Evolutionary conservation across 2,113 vertebrate species (phyloP), one percentile per base, ranked within the genome.

Genomic region (Menidia beryllina): DNA sequence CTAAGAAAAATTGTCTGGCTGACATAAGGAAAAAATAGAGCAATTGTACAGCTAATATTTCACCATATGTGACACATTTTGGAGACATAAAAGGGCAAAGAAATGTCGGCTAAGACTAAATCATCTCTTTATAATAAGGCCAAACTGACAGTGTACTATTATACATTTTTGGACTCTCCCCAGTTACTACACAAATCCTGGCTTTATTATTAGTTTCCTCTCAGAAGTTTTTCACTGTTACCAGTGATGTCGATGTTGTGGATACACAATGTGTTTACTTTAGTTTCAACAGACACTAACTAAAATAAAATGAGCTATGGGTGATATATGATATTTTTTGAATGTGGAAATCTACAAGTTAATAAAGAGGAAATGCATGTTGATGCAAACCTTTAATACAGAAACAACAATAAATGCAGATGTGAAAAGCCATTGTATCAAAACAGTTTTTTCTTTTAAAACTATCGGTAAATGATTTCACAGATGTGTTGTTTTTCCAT

Each of bases 391-490:
- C 14, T 39, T 39, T 39, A 39, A 17, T 17, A 15, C 13, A 9
- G 25, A 38, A 63, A 50, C 47, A 5, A 14, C 17, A 54, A 3
- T 34, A 1, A 17, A 58, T 43, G 7, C 15, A 41, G 0, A 6
- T 34, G 38, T 21, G 2, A 39, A 36, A 27, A 17, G 2, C 34
- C n/a, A 48, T 57, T 54, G 49, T 52, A 34, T 34, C 5, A 34
- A 10, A 34, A 34, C 30, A 34, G 30, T 34, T 34, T 79, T 49
- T 56, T 41, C 54, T 30, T n/a, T 27, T 24, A 52, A 48, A 26
- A 68, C 10, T 13, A 58, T 45, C 41, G 17, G 24, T 77, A 68
- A 58, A 59, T 52, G 41, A 60, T 30, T 63, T 70, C 43, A 27
- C 15, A 39, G 17, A 73, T 38, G 63, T 47, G n/a, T 15, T 12